These are phyloP conservation scores for Plumapathes pennacea DNA, from an alignment of 92 coral and sea anemone genomes.

Conservation along the genomic window DNA sequence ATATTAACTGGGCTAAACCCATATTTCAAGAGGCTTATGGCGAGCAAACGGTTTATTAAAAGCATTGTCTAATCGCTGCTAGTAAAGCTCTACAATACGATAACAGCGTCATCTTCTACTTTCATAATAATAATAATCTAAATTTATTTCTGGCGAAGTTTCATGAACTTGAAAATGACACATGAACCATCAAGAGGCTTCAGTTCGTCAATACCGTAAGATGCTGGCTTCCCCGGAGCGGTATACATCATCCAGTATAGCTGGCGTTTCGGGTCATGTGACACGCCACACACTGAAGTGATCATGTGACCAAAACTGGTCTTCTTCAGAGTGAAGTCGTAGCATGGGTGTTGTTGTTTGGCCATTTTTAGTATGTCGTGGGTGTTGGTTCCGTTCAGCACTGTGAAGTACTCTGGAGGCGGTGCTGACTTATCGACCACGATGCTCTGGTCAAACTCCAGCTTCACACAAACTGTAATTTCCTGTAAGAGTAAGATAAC, in stretches of 20 bases:
- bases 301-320: conserved; percentile 50
- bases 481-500: conserved; percentile 45
- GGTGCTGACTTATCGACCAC: conserved; percentile 16
- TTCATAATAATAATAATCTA: too few species aligned
- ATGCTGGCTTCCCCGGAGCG: conserved; percentile 29
- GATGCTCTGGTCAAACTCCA: conserved; percentile 34
- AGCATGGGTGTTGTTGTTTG: conserved; percentile 39
- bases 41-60: too few species aligned
- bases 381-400: conserved; percentile 56
- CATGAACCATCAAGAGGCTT: conserved; percentile 63
- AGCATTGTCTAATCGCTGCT: too few species aligned
- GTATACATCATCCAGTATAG: conserved; percentile 68
- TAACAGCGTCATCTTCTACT: too few species aligned
- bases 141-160: too few species aligned
- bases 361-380: conserved; percentile 56
- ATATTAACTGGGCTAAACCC: too few species aligned
- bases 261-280: conserved; percentile 15
- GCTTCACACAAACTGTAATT: conserved; percentile 61
- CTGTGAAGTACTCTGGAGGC: conserved; percentile 21
- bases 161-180: too few species aligned
- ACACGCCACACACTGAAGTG: conserved; percentile 57
- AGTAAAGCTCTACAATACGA: too few species aligned
- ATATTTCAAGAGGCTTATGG: too few species aligned
- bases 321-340: conserved; percentile 27
- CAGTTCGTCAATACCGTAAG: conserved; percentile 68